Evolutionary conservation across 2,888 invertebrate genomes (phyloP), one percentile per base, ranked within the genome.

Genomic region (Alentia gelatinosa): DNA sequence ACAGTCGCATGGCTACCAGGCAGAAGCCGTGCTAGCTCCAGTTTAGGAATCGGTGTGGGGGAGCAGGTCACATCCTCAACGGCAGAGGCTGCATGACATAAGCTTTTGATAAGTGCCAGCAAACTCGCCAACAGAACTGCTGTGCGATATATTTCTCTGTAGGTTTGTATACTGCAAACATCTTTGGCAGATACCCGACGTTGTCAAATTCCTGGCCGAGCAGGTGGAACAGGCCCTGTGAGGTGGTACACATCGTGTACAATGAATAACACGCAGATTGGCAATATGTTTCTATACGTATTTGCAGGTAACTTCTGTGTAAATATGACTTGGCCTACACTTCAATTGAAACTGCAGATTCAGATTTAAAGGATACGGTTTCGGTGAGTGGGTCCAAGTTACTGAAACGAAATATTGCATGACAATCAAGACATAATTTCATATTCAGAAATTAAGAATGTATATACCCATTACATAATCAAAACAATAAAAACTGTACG

Each of bases 301-400:
- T 68, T 3, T 30, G 5, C 4, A n/a, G 12, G 68, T 68, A 68
- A 1, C 5, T 30, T 30, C 3, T 1, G 4, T 15, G 0, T 15
- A 68, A 1, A 68, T 5, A 1, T 5, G 1, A 30, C 1, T 15
- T 3, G 12, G 1, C 4, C 23, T 42, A 89, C 12, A 56, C 56
- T 63, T 30, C 23, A 40, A 89, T 4, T 30, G 7, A 26, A 63
- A 33, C 26, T 7, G 63, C 39, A 12, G 39, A 89, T 91, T 23
- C 90, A 89, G 12, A 84, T 5, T 50, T 26, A 86, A 95, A 95
- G 95, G 95, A 95, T 97, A 97, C 97, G 33, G 99, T 99, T 97
- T 99, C 99, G 4, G 99, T 99, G 89, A 99, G 96, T 0, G 99
- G 98, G 96, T 99, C 99, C 96, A 99, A 97, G 96, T 99, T 99